Base-by-base conservation (phyloP, 2,888 invertebrate species). In the Plebejus argus region DNA sequence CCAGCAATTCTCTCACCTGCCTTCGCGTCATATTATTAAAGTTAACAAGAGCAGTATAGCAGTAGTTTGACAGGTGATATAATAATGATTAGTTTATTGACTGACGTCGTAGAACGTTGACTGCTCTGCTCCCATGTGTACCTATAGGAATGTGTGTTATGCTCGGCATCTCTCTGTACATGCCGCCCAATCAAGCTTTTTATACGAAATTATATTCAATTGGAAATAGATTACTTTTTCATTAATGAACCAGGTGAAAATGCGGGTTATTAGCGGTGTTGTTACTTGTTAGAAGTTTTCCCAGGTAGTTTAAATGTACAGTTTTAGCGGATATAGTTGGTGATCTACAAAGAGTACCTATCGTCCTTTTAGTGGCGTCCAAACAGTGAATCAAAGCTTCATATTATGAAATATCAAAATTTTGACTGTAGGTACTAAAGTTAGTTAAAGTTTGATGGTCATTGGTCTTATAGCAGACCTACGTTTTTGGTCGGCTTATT, bases 161-260 rank as follows among this genome's bases (percentile, higher is more conserved):
- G 83, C 81, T 82, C 78, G 79, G 81, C 80, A 45, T 81, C 81
- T 81, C 89, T 90, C 89, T 91, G 88, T 87, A 83, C 82, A 83
- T 79, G 86, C 91, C 90, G 90, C 87, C 86, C 88, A 89, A 89
- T 90, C 87, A 88, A 66, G 61, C 61, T 66, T 66, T 33, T 66
- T 66, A 15, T 66, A 66, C 66, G 66, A 28, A 66, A 66, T 66
- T 66, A 66, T 66, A 66, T 33, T 66, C 33, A 66, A 66, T 33
- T 66, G 66, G 66, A 33, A 66, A 66, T 33, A 66, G 66, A 66
- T 66, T 66, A 66, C 28, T 28, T 33, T 66, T 66, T 28, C 61
- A 23, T 61, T 61, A 61, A 61, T 61, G 61, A 61, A 66, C 15
- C 66, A 28, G 28, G 66, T 33, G 15, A 33, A 66, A 15, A 28